Evolutionary conservation across 2,797 vertebrate species (phyloP).

Genomic region (Ctenopoma multispine): DNA sequence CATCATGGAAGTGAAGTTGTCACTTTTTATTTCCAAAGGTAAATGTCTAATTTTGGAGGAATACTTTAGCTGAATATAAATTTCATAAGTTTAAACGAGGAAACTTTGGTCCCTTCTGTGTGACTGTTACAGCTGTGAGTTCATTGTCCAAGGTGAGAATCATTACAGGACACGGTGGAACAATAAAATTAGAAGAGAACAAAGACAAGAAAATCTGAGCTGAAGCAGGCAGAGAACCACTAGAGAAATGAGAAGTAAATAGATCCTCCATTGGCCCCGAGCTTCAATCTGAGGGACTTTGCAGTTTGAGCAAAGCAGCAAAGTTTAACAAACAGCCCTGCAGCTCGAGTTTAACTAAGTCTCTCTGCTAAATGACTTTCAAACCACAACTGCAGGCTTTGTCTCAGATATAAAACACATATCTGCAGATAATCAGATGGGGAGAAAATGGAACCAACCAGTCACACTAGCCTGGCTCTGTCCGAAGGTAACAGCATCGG

Average conservation of each 20-base stretch:
- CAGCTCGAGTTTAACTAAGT: constrained; percentile 6
- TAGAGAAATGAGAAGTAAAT: constrained; percentile 12
- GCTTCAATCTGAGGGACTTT: constrained; percentile 19
- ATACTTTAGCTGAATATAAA: background rate
- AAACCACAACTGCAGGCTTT: constrained; percentile 3
- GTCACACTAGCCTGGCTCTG: background rate
- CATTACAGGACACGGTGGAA: too few relatives aligned
- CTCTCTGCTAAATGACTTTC: constrained; percentile 16
- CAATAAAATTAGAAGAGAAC: background rate
- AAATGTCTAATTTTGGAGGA: constrained; percentile 9
- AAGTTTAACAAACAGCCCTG: constrained; percentile 3
- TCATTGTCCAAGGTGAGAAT: background rate
- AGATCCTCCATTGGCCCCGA: background rate
- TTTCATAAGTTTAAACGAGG: background rate
- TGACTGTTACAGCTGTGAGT: background rate
- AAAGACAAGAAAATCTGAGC: background rate
- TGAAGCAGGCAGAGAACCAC: background rate
- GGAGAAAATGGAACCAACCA: too few relatives aligned
- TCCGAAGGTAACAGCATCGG: background rate
- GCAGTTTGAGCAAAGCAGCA: background rate
- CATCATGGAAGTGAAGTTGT: constrained; percentile 5
- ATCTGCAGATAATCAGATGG: background rate
- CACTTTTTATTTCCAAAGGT: constrained; percentile 16
- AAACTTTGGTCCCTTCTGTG: background rate
- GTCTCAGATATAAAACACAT: background rate